Conservation (phyloP, 2,888 invertebrate genomes). For the Calameuta filiformis region DNA sequence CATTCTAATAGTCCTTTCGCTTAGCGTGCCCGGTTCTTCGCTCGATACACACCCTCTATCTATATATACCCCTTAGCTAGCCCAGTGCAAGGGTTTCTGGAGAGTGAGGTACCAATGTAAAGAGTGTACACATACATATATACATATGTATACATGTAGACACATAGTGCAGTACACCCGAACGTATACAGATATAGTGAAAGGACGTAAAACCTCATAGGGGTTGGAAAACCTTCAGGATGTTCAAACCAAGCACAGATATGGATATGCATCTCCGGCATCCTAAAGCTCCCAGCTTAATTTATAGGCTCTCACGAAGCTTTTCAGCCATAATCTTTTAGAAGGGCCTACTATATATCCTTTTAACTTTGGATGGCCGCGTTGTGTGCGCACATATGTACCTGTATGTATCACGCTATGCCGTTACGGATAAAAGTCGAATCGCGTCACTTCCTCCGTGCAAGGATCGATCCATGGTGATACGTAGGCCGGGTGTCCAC, state of each 20-base stretch:
- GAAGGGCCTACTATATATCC: neutral
- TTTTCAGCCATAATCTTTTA: neutral
- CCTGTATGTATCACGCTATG: neutral
- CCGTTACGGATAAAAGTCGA: conserved; percentile 6
- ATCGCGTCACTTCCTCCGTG: conserved; percentile 1
- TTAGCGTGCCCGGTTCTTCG: conserved; percentile 20
- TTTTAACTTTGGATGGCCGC: neutral
- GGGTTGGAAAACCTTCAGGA: neutral
- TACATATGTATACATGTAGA: neutral
- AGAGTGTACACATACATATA: neutral
- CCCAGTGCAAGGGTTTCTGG: neutral
- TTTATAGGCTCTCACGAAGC: conserved; percentile 27
- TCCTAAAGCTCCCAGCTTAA: conserved; percentile 34
- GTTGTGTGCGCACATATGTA: neutral
- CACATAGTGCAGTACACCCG: neutral
- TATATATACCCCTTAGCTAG: neutral
- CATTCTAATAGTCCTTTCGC: conserved; percentile 23
- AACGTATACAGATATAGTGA: neutral
- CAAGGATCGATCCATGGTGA: conserved; percentile 29
- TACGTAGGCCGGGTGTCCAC: conserved; percentile 28
- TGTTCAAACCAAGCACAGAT: conserved; percentile 7
- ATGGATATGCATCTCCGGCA: conserved; percentile 30
- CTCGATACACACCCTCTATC: conserved; percentile 22
- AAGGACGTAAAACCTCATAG: neutral
- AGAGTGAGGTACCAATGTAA: neutral